These are phyloP conservation scores for Andricus quercusramuli DNA, from an alignment of 2,888 invertebrate species.

Conservation along the genomic window DNA sequence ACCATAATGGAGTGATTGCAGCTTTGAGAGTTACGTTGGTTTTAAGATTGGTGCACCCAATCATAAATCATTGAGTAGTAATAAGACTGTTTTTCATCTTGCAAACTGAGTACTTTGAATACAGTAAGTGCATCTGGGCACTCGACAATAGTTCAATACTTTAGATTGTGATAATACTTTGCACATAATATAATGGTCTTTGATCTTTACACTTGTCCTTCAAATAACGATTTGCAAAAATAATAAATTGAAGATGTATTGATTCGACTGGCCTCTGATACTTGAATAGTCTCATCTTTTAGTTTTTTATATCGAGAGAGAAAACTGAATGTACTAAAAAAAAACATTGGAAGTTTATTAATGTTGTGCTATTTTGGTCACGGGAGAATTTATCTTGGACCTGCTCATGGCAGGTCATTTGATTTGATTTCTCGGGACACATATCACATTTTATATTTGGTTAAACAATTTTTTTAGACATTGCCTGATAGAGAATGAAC, in stretches of 20 bases:
- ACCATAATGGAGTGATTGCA: constrained; percentile 10
- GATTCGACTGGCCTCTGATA: not conserved
- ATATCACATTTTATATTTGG: too few relatives aligned
- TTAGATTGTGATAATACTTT: not conserved
- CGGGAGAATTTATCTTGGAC: not conserved
- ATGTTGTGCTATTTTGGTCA: not conserved
- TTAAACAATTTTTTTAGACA: too few relatives aligned
- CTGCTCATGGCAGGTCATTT: not conserved
- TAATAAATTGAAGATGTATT: not conserved
- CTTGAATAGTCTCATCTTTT: not conserved
- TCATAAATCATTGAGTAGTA: constrained; percentile 20
- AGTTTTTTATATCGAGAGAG: not conserved
- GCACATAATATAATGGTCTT: not conserved
- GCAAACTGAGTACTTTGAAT: not conserved
- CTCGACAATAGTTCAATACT: not conserved
- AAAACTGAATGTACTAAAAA: not conserved
- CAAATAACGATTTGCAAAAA: not conserved
- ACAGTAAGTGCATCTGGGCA: not conserved
- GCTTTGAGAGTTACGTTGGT: constrained; percentile 6
- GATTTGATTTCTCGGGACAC: not conserved
- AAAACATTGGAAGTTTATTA: too few relatives aligned
- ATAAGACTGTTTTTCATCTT: not conserved
- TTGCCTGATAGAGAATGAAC: too few relatives aligned
- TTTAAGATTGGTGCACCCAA: not conserved
- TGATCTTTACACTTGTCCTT: not conserved